A percentile compares a stretch with the other conserved stretches of the same genome.
These are phyloP conservation scores for Helicoverpa zea DNA, from an alignment of 1,140 invertebrate species.

Conservation along the genomic window DNA sequence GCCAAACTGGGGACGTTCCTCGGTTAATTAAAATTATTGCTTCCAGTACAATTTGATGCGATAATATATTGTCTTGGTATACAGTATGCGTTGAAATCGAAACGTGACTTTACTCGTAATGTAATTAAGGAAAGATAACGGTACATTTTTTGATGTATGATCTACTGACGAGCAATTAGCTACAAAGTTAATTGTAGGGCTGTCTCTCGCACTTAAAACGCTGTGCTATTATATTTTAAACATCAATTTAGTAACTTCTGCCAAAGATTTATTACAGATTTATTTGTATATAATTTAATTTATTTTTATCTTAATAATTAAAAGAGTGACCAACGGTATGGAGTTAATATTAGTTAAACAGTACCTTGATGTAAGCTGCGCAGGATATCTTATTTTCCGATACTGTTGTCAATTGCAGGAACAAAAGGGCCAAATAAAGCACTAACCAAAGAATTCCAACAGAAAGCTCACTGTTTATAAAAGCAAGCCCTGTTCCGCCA, in stretches of 20 bases:
- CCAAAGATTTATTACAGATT: conserved; percentile 28
- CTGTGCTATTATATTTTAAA: conserved; percentile 36
- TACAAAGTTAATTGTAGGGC: conserved; percentile 57
- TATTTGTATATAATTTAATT: conserved; percentile 33
- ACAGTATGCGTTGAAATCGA: conserved; percentile 56
- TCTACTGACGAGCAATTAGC: conserved; percentile 61
- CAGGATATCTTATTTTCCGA: too few species aligned
- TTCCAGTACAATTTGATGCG: conserved; percentile 69
- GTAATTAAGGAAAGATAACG: conserved; percentile 58
- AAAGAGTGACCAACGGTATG: too few species aligned
- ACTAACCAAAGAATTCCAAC: conserved; percentile 7
- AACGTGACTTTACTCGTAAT: conserved; percentile 54
- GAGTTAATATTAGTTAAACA: too few species aligned
- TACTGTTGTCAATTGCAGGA: too few species aligned
- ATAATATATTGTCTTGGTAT: conserved; percentile 68
- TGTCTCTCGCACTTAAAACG: conserved; percentile 46
- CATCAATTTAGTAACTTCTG: conserved; percentile 29
- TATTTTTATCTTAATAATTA: not conserved
- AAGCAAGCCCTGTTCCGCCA: conserved; percentile 7
- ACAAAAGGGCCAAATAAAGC: not conserved
- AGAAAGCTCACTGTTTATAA: not conserved
- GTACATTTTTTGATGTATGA: conserved; percentile 54
- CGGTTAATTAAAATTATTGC: conserved; percentile 30
- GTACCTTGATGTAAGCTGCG: too few species aligned
- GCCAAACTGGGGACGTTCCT: not conserved